Evolutionary conservation across 2,797 vertebrate species (phyloP).

Genomic region (Moxostoma hubbsi): DNA sequence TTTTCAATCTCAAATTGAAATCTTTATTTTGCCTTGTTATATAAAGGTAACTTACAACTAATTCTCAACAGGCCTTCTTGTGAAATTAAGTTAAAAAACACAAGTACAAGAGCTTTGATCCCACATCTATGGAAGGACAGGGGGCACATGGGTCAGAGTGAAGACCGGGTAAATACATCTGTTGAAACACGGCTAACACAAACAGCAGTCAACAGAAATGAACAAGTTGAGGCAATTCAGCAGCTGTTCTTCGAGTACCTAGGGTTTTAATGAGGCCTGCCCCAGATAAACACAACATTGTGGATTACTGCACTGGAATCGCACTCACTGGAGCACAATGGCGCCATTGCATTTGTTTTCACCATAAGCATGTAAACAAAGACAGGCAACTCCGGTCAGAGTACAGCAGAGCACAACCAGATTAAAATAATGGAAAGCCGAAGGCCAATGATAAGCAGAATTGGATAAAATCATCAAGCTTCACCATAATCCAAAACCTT

Average conservation of each 20-base stretch:
- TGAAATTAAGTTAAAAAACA: neutral
- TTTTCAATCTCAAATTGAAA: too few relatives aligned
- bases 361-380: conserved; percentile 45
- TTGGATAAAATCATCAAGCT: conserved; percentile 28
- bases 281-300: conserved; percentile 48
- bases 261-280: conserved; percentile 42
- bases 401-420: conserved; percentile 5
- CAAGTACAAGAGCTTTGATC: neutral
- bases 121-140: neutral
- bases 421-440: conserved; percentile 29
- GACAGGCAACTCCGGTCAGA: conserved; percentile 28
- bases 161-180: conserved; percentile 33
- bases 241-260: conserved; percentile 42
- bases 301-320: conserved; percentile 45
- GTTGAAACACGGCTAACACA: conserved; percentile 35
- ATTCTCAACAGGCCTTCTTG: neutral
- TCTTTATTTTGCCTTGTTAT: too few relatives aligned
- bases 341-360: conserved; percentile 49
- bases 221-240: conserved; percentile 21
- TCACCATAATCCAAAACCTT: conserved; percentile 36
- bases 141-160: neutral
- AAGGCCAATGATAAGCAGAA: conserved; percentile 32
- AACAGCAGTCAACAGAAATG: conserved; percentile 33
- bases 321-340: conserved; percentile 33
- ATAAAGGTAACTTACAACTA: too few relatives aligned